Base-by-base conservation (phyloP, 2,113 vertebrate species). In the Misgurnus anguillicaudatus region DNA sequence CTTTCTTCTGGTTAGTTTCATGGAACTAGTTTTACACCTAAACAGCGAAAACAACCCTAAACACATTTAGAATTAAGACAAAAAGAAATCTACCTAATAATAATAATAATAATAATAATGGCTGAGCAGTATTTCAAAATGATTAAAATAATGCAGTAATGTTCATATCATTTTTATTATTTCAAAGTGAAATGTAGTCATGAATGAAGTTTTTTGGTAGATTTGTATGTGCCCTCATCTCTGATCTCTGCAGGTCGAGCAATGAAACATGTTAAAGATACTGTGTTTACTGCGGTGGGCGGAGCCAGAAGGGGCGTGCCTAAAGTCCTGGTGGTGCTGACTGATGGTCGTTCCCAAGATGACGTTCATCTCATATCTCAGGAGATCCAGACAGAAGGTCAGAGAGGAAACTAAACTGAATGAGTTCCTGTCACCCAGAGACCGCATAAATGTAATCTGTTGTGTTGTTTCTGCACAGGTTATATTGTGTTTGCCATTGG, bases 401-500 rank as follows among this genome's bases (percentile, higher is more conserved):
- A 48, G 19, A 14, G 14, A 57, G 7, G 6, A 4, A 2, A 2
- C 16, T n/a, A 2, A 57, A 7, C 16, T 4, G 6, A 16, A 7
- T n/a, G 7, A 19, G 53, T 57, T 6, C 6, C n/a, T n/a, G 3
- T 57, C 17, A n/a, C n/a, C 17, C 17, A 55, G 42, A 31, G 24
- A 31, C 3, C 24, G 24, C 24, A 16, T 14, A n/a, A n/a, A 16
- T 17, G 53, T 19, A 17, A 2, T 57, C 48, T 14, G 47, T 4
- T 6, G 5, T 55, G 16, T 57, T 57, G 5, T 5, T 69, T 9
- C 39, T 24, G 6, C 73, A 0, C 63, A 99, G 98, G 97, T n/a
- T 96, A 93, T 87, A 96, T 91, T 14, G 95, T 99, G 80, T 99
- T 99, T 83, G 97, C 97, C 0, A 94, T 99, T 1, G 98, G 98